Percentiles rank a stretch among this genome's conserved stretches.
Conservation (phyloP, 2,888 invertebrate species). For the Hirtodrosophila confusa region DNA sequence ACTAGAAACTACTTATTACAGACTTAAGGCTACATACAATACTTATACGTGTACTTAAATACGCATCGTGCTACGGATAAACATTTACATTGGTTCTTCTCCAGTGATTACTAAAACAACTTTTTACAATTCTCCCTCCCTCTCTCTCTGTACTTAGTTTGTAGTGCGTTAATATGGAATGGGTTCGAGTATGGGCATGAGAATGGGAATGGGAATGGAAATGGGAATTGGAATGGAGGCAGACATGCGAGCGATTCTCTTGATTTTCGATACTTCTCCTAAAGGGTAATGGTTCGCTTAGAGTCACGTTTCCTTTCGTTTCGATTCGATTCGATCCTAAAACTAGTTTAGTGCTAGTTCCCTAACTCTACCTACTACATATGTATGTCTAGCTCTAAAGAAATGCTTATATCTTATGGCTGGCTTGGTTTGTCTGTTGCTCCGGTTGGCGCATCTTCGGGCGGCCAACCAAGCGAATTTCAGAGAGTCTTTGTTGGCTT, state of each 20-base stretch:
- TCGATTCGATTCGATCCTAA: slow-evolving; percentile 14
- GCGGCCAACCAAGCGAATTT: slow-evolving; percentile 63
- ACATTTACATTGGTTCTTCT: slow-evolving; percentile 65
- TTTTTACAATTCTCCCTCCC: slow-evolving; percentile 61
- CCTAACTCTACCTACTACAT: slow-evolving; percentile 38
- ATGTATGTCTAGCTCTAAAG: slow-evolving; percentile 30
- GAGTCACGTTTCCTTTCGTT: slow-evolving; percentile 45
- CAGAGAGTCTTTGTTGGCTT: slow-evolving; percentile 84
- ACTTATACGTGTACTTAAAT: slow-evolving; percentile 31
- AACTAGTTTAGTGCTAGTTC: slow-evolving; percentile 56
- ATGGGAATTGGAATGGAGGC: slow-evolving; percentile 42
- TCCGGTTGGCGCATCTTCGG: slow-evolving; percentile 30
- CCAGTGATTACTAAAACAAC: slow-evolving; percentile 68
- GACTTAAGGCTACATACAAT: slow-evolving; percentile 36
- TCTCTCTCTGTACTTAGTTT: not conserved
- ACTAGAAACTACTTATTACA: slow-evolving; percentile 32
- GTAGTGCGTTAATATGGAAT: slow-evolving; percentile 22
- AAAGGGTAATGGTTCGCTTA: slow-evolving; percentile 41
- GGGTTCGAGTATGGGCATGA: not conserved
- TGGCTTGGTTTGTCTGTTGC: slow-evolving; percentile 57
- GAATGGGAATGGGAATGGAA: not conserved
- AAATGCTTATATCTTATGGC: slow-evolving; percentile 83
- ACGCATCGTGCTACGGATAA: slow-evolving; percentile 49
- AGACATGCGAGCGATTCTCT: slow-evolving; percentile 47
- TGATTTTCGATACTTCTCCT: slow-evolving; percentile 14